Conservation (phyloP, 1,140 invertebrate genomes). For the Drosophila yakuba region DNA sequence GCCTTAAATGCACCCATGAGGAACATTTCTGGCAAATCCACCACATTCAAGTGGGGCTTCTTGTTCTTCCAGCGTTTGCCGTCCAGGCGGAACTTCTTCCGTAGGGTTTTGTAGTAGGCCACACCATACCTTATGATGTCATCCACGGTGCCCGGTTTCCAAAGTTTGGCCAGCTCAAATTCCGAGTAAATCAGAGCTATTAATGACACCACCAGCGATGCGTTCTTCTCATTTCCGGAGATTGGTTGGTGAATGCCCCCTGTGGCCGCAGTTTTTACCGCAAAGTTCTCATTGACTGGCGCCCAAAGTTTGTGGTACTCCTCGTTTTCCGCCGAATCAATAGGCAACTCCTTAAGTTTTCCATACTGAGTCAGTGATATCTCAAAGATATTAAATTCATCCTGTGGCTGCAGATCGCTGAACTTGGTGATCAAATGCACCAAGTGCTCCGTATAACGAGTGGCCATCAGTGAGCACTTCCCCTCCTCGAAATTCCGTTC, state of each 20-base stretch:
- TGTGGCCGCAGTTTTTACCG: constrained; percentile 64
- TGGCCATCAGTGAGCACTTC: constrained; percentile 72
- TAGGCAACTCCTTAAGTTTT: constrained; percentile 54
- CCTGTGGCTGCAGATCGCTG: constrained; percentile 47
- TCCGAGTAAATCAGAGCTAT: constrained; percentile 74
- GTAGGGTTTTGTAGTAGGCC: constrained; percentile 73
- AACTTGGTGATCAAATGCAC: constrained; percentile 74
- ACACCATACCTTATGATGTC: constrained; percentile 72
- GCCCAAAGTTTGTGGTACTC: constrained; percentile 66
- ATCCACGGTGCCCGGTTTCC: constrained; percentile 68
- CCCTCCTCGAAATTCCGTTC: constrained; percentile 66
- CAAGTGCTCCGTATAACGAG: constrained; percentile 66
- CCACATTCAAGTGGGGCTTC: constrained; percentile 75
- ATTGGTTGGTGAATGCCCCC: constrained; percentile 74
- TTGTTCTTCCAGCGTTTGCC: constrained; percentile 76
- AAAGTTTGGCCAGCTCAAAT: constrained; percentile 66
- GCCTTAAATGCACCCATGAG: constrained; percentile 79
- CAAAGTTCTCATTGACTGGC: constrained; percentile 77
- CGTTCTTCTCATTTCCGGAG: constrained; percentile 68
- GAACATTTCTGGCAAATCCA: constrained; percentile 77
- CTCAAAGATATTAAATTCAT: constrained; percentile 76
- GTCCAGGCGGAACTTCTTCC: constrained; percentile 71
- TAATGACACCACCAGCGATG: constrained; percentile 69
- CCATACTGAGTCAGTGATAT: constrained; percentile 68
- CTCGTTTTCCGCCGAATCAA: constrained; percentile 11